Conservation (phyloP, 2,888 invertebrate species). For the Cerceris rybyensis region DNA sequence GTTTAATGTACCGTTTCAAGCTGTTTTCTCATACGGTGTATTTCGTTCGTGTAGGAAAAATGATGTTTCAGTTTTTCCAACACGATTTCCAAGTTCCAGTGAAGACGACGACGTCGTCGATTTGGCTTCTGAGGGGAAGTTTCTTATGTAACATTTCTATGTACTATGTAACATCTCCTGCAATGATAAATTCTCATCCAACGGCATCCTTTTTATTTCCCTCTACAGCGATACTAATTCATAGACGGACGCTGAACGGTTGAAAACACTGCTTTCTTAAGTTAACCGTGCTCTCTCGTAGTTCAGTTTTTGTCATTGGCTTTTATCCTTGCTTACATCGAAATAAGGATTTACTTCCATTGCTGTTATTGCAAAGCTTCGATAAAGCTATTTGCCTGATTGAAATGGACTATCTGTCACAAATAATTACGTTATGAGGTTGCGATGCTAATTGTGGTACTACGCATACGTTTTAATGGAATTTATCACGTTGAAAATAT, state of each 20-base stretch:
- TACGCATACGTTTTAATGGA: no score
- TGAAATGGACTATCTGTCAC: neutral
- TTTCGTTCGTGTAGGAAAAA: conserved; percentile 32
- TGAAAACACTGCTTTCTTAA: conserved; percentile 26
- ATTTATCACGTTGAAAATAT: no score
- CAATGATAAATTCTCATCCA: conserved; percentile 40
- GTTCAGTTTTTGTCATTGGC: conserved; percentile 7
- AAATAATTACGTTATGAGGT: no score
- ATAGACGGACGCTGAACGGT: conserved; percentile 20
- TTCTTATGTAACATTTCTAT: conserved; percentile 44
- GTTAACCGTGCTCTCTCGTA: conserved; percentile 15
- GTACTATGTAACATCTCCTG: conserved; percentile 24
- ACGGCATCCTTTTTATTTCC: conserved; percentile 14
- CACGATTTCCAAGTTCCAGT: conserved; percentile 39
- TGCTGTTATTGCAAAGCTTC: conserved; percentile 3
- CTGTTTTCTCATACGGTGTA: conserved; percentile 8
- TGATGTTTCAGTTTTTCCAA: conserved; percentile 28
- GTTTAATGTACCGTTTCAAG: conserved; percentile 14
- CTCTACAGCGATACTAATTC: conserved; percentile 28
- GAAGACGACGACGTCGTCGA: conserved; percentile 4
- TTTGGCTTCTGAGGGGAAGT: conserved; percentile 24
- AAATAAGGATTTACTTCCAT: conserved; percentile 7
- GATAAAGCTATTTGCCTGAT: conserved; percentile 1
- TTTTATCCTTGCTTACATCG: neutral
- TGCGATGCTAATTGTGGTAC: no score